Evolutionary conservation across 2,113 vertebrate species (phyloP).

Genomic region (Pluvialis apricaria): DNA sequence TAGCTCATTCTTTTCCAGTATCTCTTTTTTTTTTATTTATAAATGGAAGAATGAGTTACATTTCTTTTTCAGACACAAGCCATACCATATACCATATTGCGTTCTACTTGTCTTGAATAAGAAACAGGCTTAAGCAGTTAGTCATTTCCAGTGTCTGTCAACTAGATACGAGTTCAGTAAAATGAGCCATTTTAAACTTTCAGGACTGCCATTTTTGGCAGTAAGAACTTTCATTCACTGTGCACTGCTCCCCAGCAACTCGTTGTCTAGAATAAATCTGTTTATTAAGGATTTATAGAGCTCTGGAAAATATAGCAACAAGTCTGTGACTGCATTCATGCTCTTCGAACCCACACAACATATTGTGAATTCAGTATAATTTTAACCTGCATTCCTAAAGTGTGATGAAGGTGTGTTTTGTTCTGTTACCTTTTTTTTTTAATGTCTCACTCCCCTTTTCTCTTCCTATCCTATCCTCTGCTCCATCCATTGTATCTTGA

Average conservation of each 20-base stretch:
- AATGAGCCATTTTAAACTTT: conserved; percentile 27
- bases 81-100: conserved; percentile 46
- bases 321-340: not conserved
- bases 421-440: not conserved
- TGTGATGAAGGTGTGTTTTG: not conserved
- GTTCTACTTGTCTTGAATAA: conserved; percentile 24
- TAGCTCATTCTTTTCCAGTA: not conserved
- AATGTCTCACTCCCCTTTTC: not conserved
- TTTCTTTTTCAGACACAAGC: conserved; percentile 24
- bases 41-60: conserved; percentile 3
- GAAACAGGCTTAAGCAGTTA: conserved; percentile 41
- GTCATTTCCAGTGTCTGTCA: conserved; percentile 52
- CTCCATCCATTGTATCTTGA: not conserved
- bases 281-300: conserved; percentile 15
- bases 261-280: not conserved
- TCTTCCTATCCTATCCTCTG: not conserved
- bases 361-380: not conserved
- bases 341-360: not conserved
- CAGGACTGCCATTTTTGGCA: not conserved
- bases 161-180: not conserved
- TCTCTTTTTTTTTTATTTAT: not conserved
- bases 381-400: not conserved
- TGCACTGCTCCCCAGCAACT: not conserved
- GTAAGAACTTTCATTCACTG: not conserved
- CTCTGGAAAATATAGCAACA: not conserved